Evolutionary conservation across 2,113 vertebrate genomes (phyloP).

Genomic region (Tachysurus fulvidraco): DNA sequence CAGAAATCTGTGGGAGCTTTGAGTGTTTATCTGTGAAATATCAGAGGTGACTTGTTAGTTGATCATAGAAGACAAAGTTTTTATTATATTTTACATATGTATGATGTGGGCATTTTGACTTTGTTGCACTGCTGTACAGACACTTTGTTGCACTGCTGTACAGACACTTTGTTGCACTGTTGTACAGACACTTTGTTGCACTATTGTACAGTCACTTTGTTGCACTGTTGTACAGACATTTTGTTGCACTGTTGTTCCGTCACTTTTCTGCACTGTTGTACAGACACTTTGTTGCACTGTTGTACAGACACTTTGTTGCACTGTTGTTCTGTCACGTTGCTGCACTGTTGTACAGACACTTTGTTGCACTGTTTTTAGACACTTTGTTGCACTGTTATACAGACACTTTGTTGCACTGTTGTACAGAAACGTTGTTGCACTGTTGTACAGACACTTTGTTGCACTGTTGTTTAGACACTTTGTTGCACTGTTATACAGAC

Average conservation of each 20-base stretch:
- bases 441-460: not conserved
- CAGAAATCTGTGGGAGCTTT: not conserved
- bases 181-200: too few species aligned
- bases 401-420: not conserved
- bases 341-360: not conserved
- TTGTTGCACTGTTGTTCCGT: not conserved
- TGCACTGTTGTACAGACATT: not conserved
- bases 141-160: not conserved
- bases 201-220: not conserved
- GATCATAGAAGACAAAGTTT: not conserved
- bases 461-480: not conserved
- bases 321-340: not conserved
- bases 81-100: not conserved
- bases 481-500: not conserved
- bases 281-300: too few species aligned
- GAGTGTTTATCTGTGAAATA: not conserved
- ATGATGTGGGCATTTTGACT: not conserved
- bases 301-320: too few species aligned
- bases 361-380: not conserved
- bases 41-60: not conserved
- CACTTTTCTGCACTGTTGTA: not conserved
- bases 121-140: too few species aligned
- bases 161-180: not conserved
- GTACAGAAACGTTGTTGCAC: not conserved
- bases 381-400: not conserved